These are phyloP conservation scores for Deilephila porcellus DNA, from an alignment of 2,888 invertebrate species.

Conservation along the genomic window DNA sequence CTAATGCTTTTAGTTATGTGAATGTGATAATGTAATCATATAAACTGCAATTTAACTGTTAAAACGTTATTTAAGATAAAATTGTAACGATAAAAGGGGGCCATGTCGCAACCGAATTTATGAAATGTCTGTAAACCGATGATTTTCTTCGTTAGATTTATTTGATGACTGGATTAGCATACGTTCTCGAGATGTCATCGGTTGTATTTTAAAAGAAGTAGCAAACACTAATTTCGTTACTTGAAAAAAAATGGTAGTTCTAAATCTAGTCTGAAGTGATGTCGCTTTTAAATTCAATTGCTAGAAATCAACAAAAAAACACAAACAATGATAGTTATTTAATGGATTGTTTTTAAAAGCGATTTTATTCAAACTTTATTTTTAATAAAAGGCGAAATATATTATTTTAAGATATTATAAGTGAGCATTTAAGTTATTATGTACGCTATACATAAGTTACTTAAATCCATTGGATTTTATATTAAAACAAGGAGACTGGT, in stretches of 20 bases:
- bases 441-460: constrained; percentile 69
- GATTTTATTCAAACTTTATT: constrained; percentile 60
- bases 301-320: constrained; percentile 45
- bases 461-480: constrained; percentile 77
- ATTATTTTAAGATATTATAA: constrained; percentile 58
- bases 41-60: constrained; percentile 16
- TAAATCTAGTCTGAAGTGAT: constrained; percentile 77
- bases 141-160: constrained; percentile 3
- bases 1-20: constrained; percentile 37
- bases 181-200: neutral
- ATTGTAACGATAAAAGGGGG: constrained; percentile 17
- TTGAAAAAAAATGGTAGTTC: constrained; percentile 64
- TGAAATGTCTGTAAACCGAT: constrained; percentile 15
- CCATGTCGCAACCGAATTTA: constrained; percentile 25
- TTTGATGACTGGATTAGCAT: neutral
- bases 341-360: constrained; percentile 60
- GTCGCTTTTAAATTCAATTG: constrained; percentile 65
- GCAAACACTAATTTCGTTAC: constrained; percentile 61
- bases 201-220: neutral
- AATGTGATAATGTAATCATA: constrained; percentile 25
- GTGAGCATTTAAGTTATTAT: constrained; percentile 81
- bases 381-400: constrained; percentile 49
- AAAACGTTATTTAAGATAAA: constrained; percentile 22
- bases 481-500: constrained; percentile 78
- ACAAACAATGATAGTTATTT: constrained; percentile 32